Percentiles rank a stretch among this genome's conserved stretches.
Evolutionary conservation across 2,888 invertebrate genomes (phyloP).

Genomic region (Hedya salicella): DNA sequence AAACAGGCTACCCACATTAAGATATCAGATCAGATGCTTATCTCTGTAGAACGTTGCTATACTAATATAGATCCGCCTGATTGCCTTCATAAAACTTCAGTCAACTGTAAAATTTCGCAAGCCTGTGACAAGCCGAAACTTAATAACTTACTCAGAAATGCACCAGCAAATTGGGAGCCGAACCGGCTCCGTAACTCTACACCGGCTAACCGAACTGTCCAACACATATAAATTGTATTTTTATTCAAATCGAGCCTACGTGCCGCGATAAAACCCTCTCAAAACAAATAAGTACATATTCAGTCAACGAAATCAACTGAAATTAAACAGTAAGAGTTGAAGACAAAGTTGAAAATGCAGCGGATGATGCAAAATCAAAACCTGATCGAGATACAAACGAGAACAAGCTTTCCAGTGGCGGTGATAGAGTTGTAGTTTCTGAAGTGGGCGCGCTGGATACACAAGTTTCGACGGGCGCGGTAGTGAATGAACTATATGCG

Average conservation of each 20-base stretch:
- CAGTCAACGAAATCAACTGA: slow-evolving; percentile 54
- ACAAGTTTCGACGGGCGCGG: slow-evolving; percentile 62
- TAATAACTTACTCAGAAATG: slow-evolving; percentile 85
- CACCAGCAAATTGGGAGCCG: slow-evolving; percentile 82
- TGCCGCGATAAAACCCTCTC: slow-evolving; percentile 79
- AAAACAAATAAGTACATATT: slow-evolving; percentile 80
- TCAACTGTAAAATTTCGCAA: slow-evolving; percentile 81
- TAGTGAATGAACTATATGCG: slow-evolving; percentile 60
- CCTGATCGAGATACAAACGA: slow-evolving; percentile 58
- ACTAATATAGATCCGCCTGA: slow-evolving; percentile 33
- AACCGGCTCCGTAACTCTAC: slow-evolving; percentile 82
- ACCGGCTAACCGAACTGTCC: slow-evolving; percentile 76
- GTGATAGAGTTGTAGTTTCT: slow-evolving; percentile 77
- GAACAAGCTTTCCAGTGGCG: slow-evolving; percentile 71
- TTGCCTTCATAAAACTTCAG: slow-evolving; percentile 53
- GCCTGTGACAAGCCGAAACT: slow-evolving; percentile 83
- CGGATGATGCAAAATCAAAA: slow-evolving; percentile 38
- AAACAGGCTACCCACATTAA: slow-evolving; percentile 19
- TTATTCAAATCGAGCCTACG: slow-evolving; percentile 84
- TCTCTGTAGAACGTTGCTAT: background rate
- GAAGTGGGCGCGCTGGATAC: slow-evolving; percentile 63
- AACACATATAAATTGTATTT: slow-evolving; percentile 85
- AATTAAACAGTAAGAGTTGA: slow-evolving; percentile 58
- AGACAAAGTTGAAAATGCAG: slow-evolving; percentile 58
- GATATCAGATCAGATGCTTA: slow-evolving; percentile 31